Evolutionary conservation across 2,888 invertebrate genomes (phyloP), one percentile per base, ranked within the genome.

Genomic region (Apeira syringaria): DNA sequence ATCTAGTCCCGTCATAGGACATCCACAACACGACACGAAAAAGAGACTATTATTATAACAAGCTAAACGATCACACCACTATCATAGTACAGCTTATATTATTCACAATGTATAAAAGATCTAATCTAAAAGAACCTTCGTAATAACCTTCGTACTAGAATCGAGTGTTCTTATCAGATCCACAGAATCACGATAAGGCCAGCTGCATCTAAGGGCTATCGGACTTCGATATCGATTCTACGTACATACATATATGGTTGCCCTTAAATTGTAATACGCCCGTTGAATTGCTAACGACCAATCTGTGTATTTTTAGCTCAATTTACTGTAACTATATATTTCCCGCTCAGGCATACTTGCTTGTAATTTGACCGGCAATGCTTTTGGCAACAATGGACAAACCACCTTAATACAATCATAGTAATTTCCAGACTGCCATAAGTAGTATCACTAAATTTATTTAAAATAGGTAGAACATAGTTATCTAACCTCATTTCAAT

Each of bases 221-320:
- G 30, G 30, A 28, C 29, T 5, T 11, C 8, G 26, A 35, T 43
- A 43, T 43, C 35, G 34, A 41, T 30, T 42, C 35, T 10, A 25
- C 29, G 18, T 34, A 35, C 29, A 30, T 10, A 25, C 29, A 18
- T 34, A 35, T 34, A 30, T 35, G 41, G 41, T 15, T 25, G 31
- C 20, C 29, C 28, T 30, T 18, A 32, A 31, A 35, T 27, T 26
- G 31, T 41, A 20, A 35, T 34, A 31, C 35, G 26, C 11, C 13
- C 8, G 7, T 30, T 11, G 42, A 34, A 35, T 42, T 15, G 18
- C 31, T 26, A 42, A 42, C 26, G 26, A 20, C 20, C 3, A 20
- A 7, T 20, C 20, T 5, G 20, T 7, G 20, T 20, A 20, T 20
- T 20, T 7, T 20, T 4, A 6, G 15, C 4, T n/a, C n/a, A n/a